A percentile compares a stretch with the other conserved stretches of the same genome.
phyloP scores from a whole-genome alignment of 2,888 invertebrate species.

The Mesorhabditis belari region DNA sequence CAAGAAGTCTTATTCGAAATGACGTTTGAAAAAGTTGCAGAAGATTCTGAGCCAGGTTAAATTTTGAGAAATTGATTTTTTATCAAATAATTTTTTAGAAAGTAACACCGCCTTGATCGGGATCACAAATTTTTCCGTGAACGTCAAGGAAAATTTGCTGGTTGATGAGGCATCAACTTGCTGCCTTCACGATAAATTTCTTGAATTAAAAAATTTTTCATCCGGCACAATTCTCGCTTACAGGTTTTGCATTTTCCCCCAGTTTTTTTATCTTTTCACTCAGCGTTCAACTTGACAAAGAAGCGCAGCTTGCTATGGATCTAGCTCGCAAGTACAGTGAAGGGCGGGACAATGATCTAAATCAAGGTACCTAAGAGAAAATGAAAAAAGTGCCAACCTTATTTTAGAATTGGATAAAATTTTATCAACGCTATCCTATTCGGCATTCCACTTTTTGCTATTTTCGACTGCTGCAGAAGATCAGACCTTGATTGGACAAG shows the following conservation, averaged over 20 bases:
- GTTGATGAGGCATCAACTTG: slow-evolving; percentile 14
- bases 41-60: slow-evolving; percentile 60
- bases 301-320: slow-evolving; percentile 62
- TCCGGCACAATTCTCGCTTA: slow-evolving; percentile 79
- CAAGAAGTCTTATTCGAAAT: slow-evolving; percentile 81
- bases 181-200: slow-evolving; percentile 55
- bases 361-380: neutral
- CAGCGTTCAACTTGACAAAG: too few species aligned
- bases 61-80: slow-evolving; percentile 4
- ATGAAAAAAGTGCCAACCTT: neutral
- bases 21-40: slow-evolving; percentile 58
- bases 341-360: neutral
- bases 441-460: slow-evolving; percentile 55
- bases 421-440: neutral
- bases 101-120: slow-evolving; percentile 20
- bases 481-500: slow-evolving; percentile 72
- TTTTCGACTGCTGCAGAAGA: slow-evolving; percentile 70
- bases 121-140: slow-evolving; percentile 11
- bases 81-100: too few species aligned
- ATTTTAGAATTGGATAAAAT: neutral
- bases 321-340: neutral
- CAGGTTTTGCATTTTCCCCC: slow-evolving; percentile 29
- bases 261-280: slow-evolving; percentile 63
- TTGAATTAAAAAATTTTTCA: slow-evolving; percentile 74
- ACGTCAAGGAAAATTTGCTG: slow-evolving; percentile 16